Percentiles rank a stretch among this genome's conserved stretches.
phyloP scores from a whole-genome alignment of 2,113 vertebrate species.

The Urocitellus parryii region DNA sequence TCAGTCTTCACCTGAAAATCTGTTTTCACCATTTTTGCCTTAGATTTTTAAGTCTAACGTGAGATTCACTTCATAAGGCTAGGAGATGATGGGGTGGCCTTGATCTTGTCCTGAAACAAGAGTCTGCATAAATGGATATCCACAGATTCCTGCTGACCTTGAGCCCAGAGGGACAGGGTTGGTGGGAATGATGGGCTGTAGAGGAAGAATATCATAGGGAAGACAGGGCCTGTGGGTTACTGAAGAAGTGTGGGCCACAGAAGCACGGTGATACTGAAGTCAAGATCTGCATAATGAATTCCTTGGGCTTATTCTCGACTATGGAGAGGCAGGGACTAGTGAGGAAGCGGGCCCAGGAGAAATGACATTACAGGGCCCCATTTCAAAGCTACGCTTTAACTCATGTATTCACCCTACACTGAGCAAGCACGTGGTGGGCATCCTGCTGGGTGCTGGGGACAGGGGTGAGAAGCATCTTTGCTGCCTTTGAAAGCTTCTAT shows the following conservation, averaged over 20 bases:
- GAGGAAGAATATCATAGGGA: background rate
- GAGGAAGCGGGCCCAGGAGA: background rate
- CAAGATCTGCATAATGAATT: background rate
- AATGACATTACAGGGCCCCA: too few species aligned
- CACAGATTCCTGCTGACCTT: background rate
- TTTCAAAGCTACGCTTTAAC: background rate
- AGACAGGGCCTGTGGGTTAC: background rate
- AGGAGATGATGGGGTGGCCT: background rate
- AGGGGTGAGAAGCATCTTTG: background rate
- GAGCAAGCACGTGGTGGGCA: rapidly evolving
- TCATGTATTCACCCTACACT: background rate
- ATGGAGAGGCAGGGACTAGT: background rate
- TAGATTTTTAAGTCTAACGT: background rate
- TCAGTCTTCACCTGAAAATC: background rate
- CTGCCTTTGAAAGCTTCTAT: background rate
- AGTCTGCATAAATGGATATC: background rate
- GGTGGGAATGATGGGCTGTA: background rate
- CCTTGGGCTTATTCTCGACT: background rate
- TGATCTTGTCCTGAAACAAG: background rate
- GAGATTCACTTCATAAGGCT: background rate
- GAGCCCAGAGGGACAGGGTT: background rate
- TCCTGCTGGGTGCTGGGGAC: rapidly evolving
- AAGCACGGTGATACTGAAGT: background rate
- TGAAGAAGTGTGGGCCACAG: too few species aligned
- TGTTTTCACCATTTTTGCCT: background rate